A percentile compares a stretch with the other conserved stretches of the same genome.
Conservation (phyloP, 2,888 invertebrate species). For the Meteorus colon region DNA sequence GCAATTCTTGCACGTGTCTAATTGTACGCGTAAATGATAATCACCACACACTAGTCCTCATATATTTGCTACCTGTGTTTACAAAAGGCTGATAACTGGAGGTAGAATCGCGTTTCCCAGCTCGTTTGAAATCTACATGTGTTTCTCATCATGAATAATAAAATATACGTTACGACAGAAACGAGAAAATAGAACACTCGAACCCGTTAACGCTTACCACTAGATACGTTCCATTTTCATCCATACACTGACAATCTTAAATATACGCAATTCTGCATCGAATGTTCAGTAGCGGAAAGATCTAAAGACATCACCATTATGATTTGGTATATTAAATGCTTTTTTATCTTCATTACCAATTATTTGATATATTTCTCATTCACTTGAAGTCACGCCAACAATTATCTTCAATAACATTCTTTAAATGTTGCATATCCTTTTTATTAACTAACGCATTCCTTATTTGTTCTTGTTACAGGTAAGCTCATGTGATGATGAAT, state of each 20-base stretch:
- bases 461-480: neutral
- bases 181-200: neutral
- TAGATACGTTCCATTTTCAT: neutral
- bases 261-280: no score
- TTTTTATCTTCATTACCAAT: no score
- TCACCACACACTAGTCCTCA: slow-evolving; percentile 17
- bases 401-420: no score
- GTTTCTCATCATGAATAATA: slow-evolving; percentile 25
- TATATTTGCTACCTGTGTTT: slow-evolving; percentile 41
- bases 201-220: neutral
- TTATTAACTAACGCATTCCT: neutral
- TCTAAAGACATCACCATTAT: no score
- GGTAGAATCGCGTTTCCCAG: slow-evolving; percentile 12
- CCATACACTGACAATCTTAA: neutral
- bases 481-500: neutral
- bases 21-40: slow-evolving; percentile 36
- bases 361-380: no score
- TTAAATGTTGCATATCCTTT: neutral
- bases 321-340: no score
- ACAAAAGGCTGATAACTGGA: slow-evolving; percentile 41
- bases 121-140: neutral
- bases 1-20: neutral
- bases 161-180: neutral
- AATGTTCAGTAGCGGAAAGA: no score
- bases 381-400: no score